Evolutionary conservation across 2,113 vertebrate genomes (phyloP), one percentile per base, ranked within the genome.

Genomic region (Romanogobio albipinnatus): DNA sequence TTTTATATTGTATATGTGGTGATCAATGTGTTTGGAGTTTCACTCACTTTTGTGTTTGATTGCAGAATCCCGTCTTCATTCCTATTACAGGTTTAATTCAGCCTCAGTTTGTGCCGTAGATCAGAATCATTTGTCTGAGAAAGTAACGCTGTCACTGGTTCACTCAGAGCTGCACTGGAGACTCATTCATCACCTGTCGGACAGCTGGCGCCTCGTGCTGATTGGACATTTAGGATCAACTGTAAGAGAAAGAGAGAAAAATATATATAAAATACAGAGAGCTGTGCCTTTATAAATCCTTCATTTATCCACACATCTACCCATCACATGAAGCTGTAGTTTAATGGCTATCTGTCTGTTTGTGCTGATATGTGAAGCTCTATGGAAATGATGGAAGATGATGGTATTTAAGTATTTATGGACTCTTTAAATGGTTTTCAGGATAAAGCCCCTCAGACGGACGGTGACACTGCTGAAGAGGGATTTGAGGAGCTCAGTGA

Each of bases 61-160:
- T 81, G 81, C 59, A 75, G 70, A 33, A 59, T 81, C 22, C 17
- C 33, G 9, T 43, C 9, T 43, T 70, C 9, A 39, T 4, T 39
- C 33, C 64, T 70, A 43, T 70, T 70, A 70, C 66, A 43, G 19
- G 33, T 70, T 43, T n/a, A 43, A 70, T 70, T 70, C 66, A 70
- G 66, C 66, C 66, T 47, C 58, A 53, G 75, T 66, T 86, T 62
- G 76, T 78, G 68, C 33, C 24, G 43, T 51, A 76, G 29, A 87
- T 82, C 73, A 51, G 51, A 71, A 59, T 85, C 77, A 71, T 85
- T 85, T 82, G 64, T 70, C 66, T 43, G 33, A 70, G 33, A 70
- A 43, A 70, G 36, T 5, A 70, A 70, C 66, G 19, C 66, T n/a
- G 66, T 53, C 45, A 51, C 24, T 81, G 56, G 76, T 82, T 86